Base-by-base conservation (phyloP, 2,888 invertebrate genomes). In the Trachelus troglodyta region DNA sequence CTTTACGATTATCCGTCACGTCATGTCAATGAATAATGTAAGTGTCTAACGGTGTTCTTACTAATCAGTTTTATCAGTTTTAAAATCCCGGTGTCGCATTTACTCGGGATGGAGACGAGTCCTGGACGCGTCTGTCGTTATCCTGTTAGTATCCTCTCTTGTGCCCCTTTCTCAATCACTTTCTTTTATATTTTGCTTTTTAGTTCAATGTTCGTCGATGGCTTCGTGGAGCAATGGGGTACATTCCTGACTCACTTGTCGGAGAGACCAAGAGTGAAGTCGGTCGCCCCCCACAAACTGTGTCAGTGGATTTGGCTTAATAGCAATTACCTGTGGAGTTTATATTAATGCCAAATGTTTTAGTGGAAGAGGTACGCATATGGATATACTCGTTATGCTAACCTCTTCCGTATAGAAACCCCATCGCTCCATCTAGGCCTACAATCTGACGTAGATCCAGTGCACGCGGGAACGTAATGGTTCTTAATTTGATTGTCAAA, bases 281-380 rank as follows among this genome's bases (percentile, higher is more conserved):
- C 91, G 90, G 90, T 91, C 91, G 88, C 89, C 90, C 91, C 91
- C 90, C 88, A 91, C 91, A 91, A 91, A 91, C 89, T 86, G 83
- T 84, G 84, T 87, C 88, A 88, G 86, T 79, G 76, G 79, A 80
- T 74, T 76, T 79, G 83, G 83, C 80, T 81, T 79, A 74, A 34
- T 73, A 73, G 76, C 76, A 76, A 69, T 35, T 73, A 69, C 69
- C 73, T 37, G 73, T 68, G 68, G 33, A 75, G 78, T 75, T 78
- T 75, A 75, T 69, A 73, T 75, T 34, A 71, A 81, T 80, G 83
- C 83, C 82, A 81, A 73, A 56, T 56, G 9, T 56, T 6, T 56
- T 56, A 56, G 73, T 84, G 81, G 85, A 82, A 83, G 84, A 85
- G 83, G 83, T 82, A 85, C 79, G 87, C 86, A 83, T 35, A 83